Conservation (phyloP, 2,113 vertebrate genomes). For the Mormyrus iriodes region DNA sequence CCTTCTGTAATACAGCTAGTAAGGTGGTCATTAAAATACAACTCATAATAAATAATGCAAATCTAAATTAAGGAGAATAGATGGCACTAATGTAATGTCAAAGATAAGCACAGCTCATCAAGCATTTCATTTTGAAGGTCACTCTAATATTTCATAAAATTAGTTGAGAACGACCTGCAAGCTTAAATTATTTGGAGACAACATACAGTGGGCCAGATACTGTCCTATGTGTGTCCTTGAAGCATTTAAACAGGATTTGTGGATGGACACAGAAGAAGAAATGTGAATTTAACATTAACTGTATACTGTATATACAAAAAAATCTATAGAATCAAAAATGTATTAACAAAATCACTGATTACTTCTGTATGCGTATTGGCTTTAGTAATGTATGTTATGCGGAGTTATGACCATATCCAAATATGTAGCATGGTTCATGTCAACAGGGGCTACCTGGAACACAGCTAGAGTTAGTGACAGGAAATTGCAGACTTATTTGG, state of each 20-base stretch:
- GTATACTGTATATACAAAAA: neutral
- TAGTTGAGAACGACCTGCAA: conserved; percentile 30
- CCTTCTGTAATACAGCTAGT: neutral
- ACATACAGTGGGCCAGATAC: neutral
- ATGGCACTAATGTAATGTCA: conserved; percentile 13
- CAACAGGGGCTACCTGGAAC: neutral
- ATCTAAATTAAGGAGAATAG: conserved; percentile 25
- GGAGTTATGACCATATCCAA: neutral
- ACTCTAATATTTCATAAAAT: conserved; percentile 33
- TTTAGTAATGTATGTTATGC: neutral
- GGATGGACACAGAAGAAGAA: neutral
- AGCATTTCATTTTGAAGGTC: conserved; percentile 32
- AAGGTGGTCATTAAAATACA: conserved; percentile 18
- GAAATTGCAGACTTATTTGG: neutral
- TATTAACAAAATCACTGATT: neutral
- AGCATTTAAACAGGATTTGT: neutral
- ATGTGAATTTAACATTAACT: neutral
- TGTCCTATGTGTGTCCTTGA: neutral
- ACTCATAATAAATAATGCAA: conserved; percentile 29
- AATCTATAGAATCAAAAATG: neutral
- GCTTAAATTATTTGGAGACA: conserved; percentile 32
- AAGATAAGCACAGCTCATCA: conserved; percentile 20
- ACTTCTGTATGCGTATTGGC: neutral
- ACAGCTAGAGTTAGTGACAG: neutral
- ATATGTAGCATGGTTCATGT: neutral